phyloP scores from a whole-genome alignment of 2,888 invertebrate species.

The Aplocera efformata region DNA sequence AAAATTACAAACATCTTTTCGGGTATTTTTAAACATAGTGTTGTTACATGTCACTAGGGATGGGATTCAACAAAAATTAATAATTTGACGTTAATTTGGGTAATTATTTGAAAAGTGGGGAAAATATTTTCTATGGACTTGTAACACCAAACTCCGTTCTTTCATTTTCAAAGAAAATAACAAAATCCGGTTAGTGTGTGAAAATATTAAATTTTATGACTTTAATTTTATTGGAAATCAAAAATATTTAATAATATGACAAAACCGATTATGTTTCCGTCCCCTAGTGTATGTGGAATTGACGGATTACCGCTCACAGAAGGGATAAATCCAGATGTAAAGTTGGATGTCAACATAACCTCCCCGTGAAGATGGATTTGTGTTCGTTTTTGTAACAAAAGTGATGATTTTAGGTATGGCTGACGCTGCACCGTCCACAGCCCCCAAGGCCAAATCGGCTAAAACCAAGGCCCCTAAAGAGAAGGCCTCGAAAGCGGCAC shows the following conservation, averaged over 20 bases:
- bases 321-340: constrained; percentile 58
- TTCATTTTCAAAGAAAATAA: constrained; percentile 60
- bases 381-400: constrained; percentile 28
- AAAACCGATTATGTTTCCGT: constrained; percentile 19
- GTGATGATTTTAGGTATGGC: constrained; percentile 80
- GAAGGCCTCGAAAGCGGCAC: constrained; percentile 77
- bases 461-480: constrained; percentile 81
- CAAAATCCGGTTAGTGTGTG: constrained; percentile 65
- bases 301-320: constrained; percentile 41
- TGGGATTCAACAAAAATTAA: no score
- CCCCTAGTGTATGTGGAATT: constrained; percentile 22
- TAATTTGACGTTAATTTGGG: no score
- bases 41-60: no score
- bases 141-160: constrained; percentile 56
- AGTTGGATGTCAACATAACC: constrained; percentile 74
- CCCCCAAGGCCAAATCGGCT: constrained; percentile 75
- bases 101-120: background rate
- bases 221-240: constrained; percentile 17
- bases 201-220: constrained; percentile 36
- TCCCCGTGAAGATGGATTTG: constrained; percentile 34
- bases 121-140: constrained; percentile 19
- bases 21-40: no score
- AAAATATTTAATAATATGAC: constrained; percentile 38
- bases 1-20: no score
- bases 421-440: constrained; percentile 78